Evolutionary conservation across 1,140 invertebrate genomes (phyloP), one percentile per base, ranked within the genome.

Genomic region (Battus philenor): DNA sequence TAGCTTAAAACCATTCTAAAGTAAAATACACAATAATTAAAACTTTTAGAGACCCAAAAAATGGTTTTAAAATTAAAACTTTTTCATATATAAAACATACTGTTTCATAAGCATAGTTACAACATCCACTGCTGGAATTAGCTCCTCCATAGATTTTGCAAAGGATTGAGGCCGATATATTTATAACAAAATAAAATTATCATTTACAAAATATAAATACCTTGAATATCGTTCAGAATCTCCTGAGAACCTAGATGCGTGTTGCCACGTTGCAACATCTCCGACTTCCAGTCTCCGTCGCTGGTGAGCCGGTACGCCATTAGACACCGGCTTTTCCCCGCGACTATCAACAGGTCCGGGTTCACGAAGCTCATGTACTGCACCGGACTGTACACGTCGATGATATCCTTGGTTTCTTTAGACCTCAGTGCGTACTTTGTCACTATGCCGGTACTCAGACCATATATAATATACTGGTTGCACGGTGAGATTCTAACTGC

Each of bases 401-500:
- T 68, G 9, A 84, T 73, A 0, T 67, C 58, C 1, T 51, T 49
- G 3, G 47, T 58, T n/a, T 73, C 72, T 33, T 82, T 84, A 2
- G 64, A 60, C 1, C 70, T 57, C 0, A 82, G 46, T 0, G 62
- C 58, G 46, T 63, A 79, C 44, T 66, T 74, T 12, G 65, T 69
- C 0, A 84, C 73, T 0, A 55, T 50, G 4, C 80, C 80, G 0
- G 68, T 69, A 1, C 56, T 52, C 0, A 80, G 53, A 0, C 80
- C 80, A 45, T 73, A 84, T 16, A 81, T 52, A 0, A 84, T 55
- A 47, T 81, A 73, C 24, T 77, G 80, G 49, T 84, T 84, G 62
- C 80, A 84, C 0, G 80, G 80, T 0, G 76, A 76, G 60, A 84
- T 78, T 17, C 69, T 75, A 0, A 84, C 50, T 2, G 58, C 50